Evolutionary conservation across 1,140 invertebrate species (phyloP).

Genomic region (Sweltsa coloradensis): DNA sequence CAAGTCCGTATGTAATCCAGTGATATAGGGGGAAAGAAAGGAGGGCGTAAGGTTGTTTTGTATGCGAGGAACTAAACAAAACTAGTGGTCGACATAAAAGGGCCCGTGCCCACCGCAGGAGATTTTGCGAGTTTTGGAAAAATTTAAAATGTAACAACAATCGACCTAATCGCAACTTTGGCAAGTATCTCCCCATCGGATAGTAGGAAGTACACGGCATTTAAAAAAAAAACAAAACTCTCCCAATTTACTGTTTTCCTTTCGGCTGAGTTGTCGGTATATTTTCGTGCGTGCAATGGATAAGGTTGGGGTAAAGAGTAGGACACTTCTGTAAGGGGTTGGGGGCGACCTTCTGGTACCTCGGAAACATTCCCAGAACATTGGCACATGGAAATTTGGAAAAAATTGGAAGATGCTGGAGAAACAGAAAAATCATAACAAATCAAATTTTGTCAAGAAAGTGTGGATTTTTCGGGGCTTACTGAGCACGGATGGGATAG

Average conservation of each 20-base stretch:
- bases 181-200: constrained; percentile 23
- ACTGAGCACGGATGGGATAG: constrained; percentile 3
- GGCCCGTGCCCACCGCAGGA: too few species aligned
- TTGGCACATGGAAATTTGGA: constrained; percentile 15
- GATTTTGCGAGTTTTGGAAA: too few species aligned
- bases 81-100: constrained; percentile 23
- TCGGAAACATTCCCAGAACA: constrained; percentile 17
- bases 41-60: constrained; percentile 22
- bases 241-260: constrained; percentile 25
- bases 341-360: constrained; percentile 20
- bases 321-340: constrained; percentile 14
- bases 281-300: not conserved
- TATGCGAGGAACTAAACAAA: constrained; percentile 24
- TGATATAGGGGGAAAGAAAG: constrained; percentile 21
- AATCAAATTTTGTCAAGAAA: constrained; percentile 13
- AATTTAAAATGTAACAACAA: too few species aligned
- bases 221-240: constrained; percentile 21
- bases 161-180: too few species aligned
- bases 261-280: constrained; percentile 20
- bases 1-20: constrained; percentile 23
- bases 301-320: constrained; percentile 3
- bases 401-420: constrained; percentile 12
- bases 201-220: constrained; percentile 25
- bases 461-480: constrained; percentile 14
- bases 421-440: constrained; percentile 19